Percentiles rank a stretch among this genome's conserved stretches.
Conservation (phyloP, 2,888 invertebrate genomes). For the Allolobophora icterica region DNA sequence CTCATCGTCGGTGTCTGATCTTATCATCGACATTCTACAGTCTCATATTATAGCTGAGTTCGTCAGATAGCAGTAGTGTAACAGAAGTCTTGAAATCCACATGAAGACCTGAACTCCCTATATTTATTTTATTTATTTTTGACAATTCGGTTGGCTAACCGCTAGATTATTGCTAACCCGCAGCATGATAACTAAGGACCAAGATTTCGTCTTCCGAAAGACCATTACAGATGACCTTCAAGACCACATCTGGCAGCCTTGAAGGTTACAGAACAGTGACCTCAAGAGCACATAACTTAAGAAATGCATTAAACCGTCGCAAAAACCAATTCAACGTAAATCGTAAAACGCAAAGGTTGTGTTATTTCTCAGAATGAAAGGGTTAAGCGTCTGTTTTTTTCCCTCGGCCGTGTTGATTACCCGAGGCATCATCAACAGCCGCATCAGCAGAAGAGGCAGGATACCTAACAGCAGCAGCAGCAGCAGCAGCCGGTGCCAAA, state of each 20-base stretch:
- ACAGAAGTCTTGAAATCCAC: neutral
- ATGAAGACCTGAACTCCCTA: too few species aligned
- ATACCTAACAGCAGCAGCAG: neutral
- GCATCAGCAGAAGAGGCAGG: neutral
- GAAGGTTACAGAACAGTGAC: neutral
- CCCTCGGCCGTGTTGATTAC: neutral
- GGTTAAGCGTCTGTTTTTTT: neutral
- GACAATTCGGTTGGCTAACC: too few species aligned
- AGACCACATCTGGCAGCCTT: neutral
- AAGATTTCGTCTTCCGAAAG: neutral
- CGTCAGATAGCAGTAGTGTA: neutral
- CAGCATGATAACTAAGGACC: too few species aligned
- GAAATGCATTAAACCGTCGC: neutral
- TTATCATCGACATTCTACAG: neutral
- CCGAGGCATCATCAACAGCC: neutral
- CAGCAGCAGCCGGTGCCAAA: neutral
- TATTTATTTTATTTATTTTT: too few species aligned
- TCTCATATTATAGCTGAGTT: neutral
- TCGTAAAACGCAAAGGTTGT: neutral
- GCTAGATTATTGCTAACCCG: too few species aligned
- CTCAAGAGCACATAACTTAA: neutral
- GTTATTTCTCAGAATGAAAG: neutral
- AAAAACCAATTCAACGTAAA: neutral
- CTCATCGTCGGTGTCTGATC: neutral
- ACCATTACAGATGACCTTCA: neutral